Base-by-base conservation (phyloP, 2,888 invertebrate species). In the Drosophila kambysellisi region DNA sequence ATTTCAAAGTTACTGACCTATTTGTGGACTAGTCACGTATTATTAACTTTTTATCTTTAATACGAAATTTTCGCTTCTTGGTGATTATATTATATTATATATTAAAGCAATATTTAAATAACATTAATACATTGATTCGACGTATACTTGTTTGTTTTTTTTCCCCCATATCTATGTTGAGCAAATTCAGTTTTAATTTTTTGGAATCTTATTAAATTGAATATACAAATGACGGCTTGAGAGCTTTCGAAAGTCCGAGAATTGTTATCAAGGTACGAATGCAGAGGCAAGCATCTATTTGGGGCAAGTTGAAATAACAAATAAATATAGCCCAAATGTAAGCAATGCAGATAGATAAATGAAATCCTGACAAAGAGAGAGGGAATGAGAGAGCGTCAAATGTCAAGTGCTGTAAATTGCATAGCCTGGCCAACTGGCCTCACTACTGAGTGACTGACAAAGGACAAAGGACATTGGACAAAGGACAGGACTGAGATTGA, bases 371-470 rank as follows among this genome's bases (percentile, higher is more conserved):
- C 46, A 15, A 15, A 46, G 15, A 8, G 52, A 20, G 4, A 11
- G 35, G 12, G 12, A 35, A 25, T 25, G 30, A 25, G 12, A n/a
- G 50, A 35, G 48, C 48, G 46, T 20, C 65, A 69, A 86, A 74
- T 74, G 79, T 87, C 85, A 79, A 88, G 82, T 74, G 65, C 59
- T 74, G 59, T 61, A 59, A 76, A 85, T 70, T 81, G 60, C 65
- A 70, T 59, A 58, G 76, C 64, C 52, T 60, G 70, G 52, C 60
- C 66, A 61, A 62, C 76, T 74, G 71, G 37, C 61, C 68, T 76
- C 35, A 58, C 57, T 29, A 54, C 64, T 71, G 67, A 63, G 17
- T 53, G 63, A 58, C 65, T 64, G 64, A 39, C 39, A 64, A 41
- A 54, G 52, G 62, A 57, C 56, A 74, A 32, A 51, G 56, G 57